These are phyloP conservation scores for Phoebastria nigripes DNA, from an alignment of 2,797 vertebrate species.

Conservation along the genomic window DNA sequence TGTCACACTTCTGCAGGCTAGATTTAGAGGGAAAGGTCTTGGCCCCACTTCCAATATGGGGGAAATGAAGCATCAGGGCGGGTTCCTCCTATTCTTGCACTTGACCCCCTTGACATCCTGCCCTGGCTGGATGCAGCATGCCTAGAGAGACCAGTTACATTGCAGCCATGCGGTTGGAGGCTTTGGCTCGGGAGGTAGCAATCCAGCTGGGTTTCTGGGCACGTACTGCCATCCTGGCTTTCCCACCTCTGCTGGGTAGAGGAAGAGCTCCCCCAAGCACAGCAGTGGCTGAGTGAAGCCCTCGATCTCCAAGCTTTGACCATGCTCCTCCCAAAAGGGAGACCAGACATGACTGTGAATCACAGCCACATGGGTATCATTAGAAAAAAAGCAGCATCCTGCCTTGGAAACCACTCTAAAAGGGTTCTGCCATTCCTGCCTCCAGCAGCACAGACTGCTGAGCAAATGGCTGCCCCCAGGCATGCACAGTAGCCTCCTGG, in stretches of 20 bases:
- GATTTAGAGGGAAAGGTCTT: not conserved
- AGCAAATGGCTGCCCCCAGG: not conserved
- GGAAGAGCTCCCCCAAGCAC: not conserved
- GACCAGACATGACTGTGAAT: not conserved
- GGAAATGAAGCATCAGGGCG: not conserved
- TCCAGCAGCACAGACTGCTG: not conserved
- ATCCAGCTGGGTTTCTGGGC: not conserved
- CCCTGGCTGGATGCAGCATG: not conserved
- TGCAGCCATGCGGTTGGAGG: not conserved
- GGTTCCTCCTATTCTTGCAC: not conserved
- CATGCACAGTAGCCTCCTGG: not conserved
- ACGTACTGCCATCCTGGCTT: not conserved
- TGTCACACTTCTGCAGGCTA: not conserved
- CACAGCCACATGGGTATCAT: not conserved
- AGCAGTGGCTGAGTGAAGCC: not conserved
- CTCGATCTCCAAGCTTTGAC: not conserved
- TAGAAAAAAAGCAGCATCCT: not conserved
- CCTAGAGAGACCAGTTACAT: rapidly evolving
- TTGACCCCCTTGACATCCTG: not conserved
- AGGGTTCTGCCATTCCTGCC: not conserved
- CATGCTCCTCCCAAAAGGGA: rapidly evolving
- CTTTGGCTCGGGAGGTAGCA: not conserved
- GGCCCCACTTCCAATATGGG: not conserved
- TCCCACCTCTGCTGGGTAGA: not conserved
- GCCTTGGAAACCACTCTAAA: not conserved